A percentile compares a stretch with the other conserved stretches of the same genome.
Conservation (phyloP, 2,797 vertebrate genomes). For the Pseudotriccus pelzelni region DNA sequence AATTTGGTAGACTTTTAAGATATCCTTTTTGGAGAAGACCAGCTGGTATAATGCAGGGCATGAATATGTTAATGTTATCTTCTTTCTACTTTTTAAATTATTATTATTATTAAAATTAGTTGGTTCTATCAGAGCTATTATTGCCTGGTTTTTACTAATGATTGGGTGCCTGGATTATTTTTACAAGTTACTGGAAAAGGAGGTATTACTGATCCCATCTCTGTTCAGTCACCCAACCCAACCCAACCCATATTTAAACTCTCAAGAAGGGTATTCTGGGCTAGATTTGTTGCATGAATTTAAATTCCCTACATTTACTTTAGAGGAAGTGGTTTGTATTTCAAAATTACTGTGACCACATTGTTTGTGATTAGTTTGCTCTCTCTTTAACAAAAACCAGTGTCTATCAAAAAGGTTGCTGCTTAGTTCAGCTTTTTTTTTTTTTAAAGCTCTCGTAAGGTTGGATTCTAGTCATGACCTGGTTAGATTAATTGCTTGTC, state of each 20-base stretch:
- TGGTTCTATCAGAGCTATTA: neutral
- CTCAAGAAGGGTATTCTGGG: neutral
- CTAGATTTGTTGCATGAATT: neutral
- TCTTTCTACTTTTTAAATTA: neutral
- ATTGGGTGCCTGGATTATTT: neutral
- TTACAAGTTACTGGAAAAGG: neutral
- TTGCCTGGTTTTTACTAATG: neutral
- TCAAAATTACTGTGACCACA: neutral
- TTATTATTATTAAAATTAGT: neutral
- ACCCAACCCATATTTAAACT: neutral
- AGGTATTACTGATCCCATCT: neutral
- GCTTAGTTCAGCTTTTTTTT: neutral
- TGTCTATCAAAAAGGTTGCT: neutral
- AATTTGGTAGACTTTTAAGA: neutral
- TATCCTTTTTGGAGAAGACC: neutral
- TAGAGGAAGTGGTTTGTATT: neutral
- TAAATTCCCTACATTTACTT: neutral
- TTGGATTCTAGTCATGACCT: neutral
- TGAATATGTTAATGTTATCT: neutral
- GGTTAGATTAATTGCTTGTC: slow-evolving; percentile 8
- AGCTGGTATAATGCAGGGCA: neutral
- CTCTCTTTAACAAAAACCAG: neutral
- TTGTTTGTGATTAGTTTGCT: neutral
- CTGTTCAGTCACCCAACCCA: neutral
- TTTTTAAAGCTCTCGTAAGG: neutral